Percentiles rank a stretch among this genome's conserved stretches.
Evolutionary conservation across 2,888 invertebrate species (phyloP).

Genomic region (Ectobius pallidus): DNA sequence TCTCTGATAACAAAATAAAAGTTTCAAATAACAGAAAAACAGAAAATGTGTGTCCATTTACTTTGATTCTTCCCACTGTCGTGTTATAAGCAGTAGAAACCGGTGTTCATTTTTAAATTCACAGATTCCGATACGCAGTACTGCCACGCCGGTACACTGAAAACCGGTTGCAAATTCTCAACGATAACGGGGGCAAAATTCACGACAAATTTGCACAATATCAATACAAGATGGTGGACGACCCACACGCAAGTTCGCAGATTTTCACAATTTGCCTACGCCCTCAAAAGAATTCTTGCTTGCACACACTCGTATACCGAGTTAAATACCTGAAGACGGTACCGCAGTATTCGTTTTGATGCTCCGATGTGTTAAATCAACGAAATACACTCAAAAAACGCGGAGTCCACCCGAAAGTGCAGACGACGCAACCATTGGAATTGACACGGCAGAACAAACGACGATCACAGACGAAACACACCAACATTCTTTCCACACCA

Average conservation of each 20-base stretch:
- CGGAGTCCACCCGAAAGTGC: constrained; percentile 16
- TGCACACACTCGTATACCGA: background rate
- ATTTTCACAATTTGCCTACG: constrained; percentile 1
- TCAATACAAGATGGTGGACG: constrained; percentile 38
- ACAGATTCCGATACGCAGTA: background rate
- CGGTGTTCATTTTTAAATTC: background rate
- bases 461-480: constrained; percentile 28
- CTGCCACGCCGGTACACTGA: too few species aligned
- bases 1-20: too few species aligned
- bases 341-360: background rate
- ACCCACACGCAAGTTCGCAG: background rate
- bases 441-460: constrained; percentile 34
- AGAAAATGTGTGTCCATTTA: too few species aligned
- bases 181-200: constrained; percentile 2
- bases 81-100: too few species aligned
- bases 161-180: background rate
- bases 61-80: too few species aligned
- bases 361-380: background rate
- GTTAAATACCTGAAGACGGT: background rate
- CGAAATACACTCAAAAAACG: constrained; percentile 21
- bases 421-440: constrained; percentile 35
- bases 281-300: background rate
- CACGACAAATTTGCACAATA: constrained; percentile 36
- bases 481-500: background rate
- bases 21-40: too few species aligned